Evolutionary conservation across 2,888 invertebrate species (phyloP), one percentile per base, ranked within the genome.

Genomic region (Homarus gammarus): DNA sequence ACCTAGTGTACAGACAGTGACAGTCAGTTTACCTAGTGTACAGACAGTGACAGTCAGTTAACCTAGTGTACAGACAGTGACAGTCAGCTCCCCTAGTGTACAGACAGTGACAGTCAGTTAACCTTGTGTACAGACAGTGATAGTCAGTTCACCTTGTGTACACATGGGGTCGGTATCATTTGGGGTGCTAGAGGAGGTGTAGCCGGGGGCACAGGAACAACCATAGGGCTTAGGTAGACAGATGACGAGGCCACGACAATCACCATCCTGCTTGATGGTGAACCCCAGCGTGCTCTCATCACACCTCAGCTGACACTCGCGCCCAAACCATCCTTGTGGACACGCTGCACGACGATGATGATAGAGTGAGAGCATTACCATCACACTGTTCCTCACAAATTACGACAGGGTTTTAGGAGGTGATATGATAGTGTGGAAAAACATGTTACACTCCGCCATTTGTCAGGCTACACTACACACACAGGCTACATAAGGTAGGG

Each of bases 171-270:
- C 56, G 12, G 15, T 18, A 2, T 18, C 56, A 22, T 18, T 15
- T 15, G 56, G 18, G 6, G 6, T 44, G 6, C 44, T 44, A 22
- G 22, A 3, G 22, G 18, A 56, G 3, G 56, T 77, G 77, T 77
- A 77, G 22, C 77, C 77, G 0, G 77, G 49, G 10, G 51, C 77
- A 44, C 77, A 77, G 49, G 77, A 77, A 31, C 77, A 77, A 27
- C 77, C 77, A 18, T 77, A 77, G 10, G 77, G 77, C 10, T 15
- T 44, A 8, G 77, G 77, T 0, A 49, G 31, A 12, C 77, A 77
- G 44, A 77, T 31, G 77, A 38, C 38, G 15, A 77, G n/a, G 18
- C 77, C 77, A 15, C 22, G 12, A 31, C 77, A 77, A 22, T 22
- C 44, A 15, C 31, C 31, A n/a, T 49, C 27, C 0, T 49, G 6